Conservation (phyloP, 2,888 invertebrate genomes). For the Oeneis ivallda region DNA sequence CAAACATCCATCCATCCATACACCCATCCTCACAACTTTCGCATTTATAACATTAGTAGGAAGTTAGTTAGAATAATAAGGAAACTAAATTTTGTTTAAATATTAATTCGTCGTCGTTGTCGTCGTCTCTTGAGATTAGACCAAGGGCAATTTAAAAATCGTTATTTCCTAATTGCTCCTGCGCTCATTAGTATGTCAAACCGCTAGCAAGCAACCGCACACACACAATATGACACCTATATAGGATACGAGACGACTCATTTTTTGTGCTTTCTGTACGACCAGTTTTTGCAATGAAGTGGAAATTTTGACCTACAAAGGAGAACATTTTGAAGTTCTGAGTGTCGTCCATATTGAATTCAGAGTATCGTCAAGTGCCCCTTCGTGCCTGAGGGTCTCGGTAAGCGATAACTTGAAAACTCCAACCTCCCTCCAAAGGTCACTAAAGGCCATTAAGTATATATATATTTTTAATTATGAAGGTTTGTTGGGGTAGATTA, state of each 20-base stretch:
- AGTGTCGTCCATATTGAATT: conserved; percentile 51
- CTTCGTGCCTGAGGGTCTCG: conserved; percentile 45
- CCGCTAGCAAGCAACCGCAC: too few species aligned
- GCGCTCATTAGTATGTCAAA: too few species aligned
- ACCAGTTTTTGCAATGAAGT: conserved; percentile 15
- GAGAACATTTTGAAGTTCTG: conserved; percentile 25
- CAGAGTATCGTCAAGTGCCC: conserved; percentile 55
- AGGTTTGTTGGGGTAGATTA: conserved; percentile 1
- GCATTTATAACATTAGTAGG: too few species aligned
- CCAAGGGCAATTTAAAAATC: too few species aligned
- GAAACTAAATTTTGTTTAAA: too few species aligned
- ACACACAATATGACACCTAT: not conserved
- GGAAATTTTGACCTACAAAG: conserved; percentile 31
- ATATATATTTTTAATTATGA: conserved; percentile 6
- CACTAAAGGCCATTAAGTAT: conserved; percentile 30
- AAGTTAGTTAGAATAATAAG: too few species aligned
- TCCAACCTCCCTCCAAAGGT: conserved; percentile 44
- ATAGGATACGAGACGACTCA: not conserved
- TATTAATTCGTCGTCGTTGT: too few species aligned
- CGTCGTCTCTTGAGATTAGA: too few species aligned
- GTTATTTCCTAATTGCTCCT: too few species aligned
- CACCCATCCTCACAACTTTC: too few species aligned
- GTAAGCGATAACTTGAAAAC: conserved; percentile 67
- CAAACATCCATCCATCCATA: too few species aligned
- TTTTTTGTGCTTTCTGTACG: not conserved